Conservation (phyloP, 53 echinoderm and acorn worm genomes). For the Astropecten irregularis region DNA sequence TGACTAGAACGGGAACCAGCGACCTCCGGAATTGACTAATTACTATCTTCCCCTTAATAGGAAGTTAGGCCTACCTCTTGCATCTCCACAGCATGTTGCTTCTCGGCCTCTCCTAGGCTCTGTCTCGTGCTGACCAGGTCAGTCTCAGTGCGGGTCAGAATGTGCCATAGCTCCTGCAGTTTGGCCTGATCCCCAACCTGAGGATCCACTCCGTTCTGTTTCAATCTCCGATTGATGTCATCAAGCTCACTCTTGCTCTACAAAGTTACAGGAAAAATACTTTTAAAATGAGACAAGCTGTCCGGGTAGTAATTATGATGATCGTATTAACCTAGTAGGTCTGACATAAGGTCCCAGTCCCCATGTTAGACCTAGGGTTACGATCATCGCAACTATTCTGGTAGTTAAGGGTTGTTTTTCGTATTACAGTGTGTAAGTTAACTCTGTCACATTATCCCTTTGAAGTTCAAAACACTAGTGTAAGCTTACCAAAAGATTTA, state of each 20-base stretch:
- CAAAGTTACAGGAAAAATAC: background rate
- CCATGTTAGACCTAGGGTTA: too few relatives aligned
- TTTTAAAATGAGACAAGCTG: background rate
- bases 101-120: background rate
- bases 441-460: too few relatives aligned
- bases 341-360: background rate
- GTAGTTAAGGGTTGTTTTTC: background rate
- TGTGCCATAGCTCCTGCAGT: constrained; percentile 34
- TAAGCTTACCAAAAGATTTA: too few relatives aligned
- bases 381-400: too few relatives aligned
- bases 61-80: constrained; percentile 26
- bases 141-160: constrained; percentile 15
- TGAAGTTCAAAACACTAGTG: too few relatives aligned
- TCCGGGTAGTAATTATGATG: background rate
- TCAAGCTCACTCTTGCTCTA: constrained; percentile 50
- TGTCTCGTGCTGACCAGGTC: background rate
- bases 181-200: constrained; percentile 36
- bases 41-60: too few relatives aligned
- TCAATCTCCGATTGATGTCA: constrained; percentile 28
- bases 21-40: too few relatives aligned
- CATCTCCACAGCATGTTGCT: constrained; percentile 36
- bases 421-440: too few relatives aligned
- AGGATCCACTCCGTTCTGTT: constrained; percentile 38
- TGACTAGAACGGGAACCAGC: too few relatives aligned
- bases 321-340: background rate